These are phyloP conservation scores for Hiodon alosoides DNA, from an alignment of 2,113 vertebrate species.

Conservation along the genomic window DNA sequence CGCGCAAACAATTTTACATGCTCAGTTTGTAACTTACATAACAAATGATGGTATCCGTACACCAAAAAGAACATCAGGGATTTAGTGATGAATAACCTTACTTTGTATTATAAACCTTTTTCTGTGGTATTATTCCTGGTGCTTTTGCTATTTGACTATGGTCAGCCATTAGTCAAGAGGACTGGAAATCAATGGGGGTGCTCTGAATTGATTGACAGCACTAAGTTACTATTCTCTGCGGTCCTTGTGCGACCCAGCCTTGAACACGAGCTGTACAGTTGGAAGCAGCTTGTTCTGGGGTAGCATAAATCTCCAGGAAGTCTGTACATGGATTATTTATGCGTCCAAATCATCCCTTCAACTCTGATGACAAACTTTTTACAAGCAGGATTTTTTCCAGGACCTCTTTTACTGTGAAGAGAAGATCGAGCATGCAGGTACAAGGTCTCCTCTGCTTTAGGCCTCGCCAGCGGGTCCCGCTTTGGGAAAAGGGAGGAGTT, in stretches of 20 bases:
- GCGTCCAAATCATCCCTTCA: too few species aligned
- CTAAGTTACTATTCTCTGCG: neutral
- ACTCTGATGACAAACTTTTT: neutral
- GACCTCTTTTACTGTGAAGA: neutral
- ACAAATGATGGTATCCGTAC: too few species aligned
- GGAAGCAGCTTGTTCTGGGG: neutral
- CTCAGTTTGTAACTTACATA: too few species aligned
- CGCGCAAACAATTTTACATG: too few species aligned
- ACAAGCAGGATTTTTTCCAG: neutral
- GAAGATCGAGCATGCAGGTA: neutral
- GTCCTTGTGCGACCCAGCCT: neutral
- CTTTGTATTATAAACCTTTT: neutral
- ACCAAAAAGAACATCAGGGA: too few species aligned
- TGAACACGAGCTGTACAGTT: neutral
- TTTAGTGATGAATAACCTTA: neutral
- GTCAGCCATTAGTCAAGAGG: neutral
- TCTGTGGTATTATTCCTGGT: neutral
- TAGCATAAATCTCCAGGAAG: neutral
- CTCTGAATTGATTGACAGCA: neutral
- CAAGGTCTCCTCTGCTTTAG: neutral
- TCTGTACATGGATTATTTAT: neutral
- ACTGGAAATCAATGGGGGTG: conserved; percentile 10
- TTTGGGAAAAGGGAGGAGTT: too few species aligned
- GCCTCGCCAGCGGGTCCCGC: too few species aligned
- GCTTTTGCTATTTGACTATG: neutral